phyloP scores from a whole-genome alignment of 37 sponge, comb jelly and placozoan genomes.

The Cliona cf. orientalis region DNA sequence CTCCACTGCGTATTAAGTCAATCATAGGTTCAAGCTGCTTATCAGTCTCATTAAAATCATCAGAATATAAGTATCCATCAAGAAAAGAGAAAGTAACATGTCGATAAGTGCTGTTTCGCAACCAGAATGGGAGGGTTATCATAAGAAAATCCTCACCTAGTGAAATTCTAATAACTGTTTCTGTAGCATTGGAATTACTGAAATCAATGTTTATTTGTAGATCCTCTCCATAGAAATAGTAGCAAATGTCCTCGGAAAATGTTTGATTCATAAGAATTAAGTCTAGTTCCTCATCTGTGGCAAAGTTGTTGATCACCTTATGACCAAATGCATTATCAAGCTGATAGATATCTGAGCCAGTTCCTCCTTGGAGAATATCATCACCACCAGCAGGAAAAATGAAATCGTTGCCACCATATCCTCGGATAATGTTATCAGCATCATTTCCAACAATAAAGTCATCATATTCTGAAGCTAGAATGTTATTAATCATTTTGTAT shows the following conservation, averaged over 20 bases:
- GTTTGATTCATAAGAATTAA: background rate
- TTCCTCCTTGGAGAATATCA: constrained; percentile 36
- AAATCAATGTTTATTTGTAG: too few species aligned
- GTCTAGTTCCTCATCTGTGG: background rate
- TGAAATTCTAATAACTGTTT: too few species aligned
- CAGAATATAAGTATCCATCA: too few species aligned
- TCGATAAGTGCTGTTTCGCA: background rate
- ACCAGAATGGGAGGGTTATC: background rate
- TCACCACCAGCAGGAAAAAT: constrained; percentile 10
- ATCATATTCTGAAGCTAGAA: constrained; percentile 30
- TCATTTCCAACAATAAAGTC: constrained; percentile 16
- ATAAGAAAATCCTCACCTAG: background rate
- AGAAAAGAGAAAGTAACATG: too few species aligned
- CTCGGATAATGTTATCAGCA: constrained; percentile 28
- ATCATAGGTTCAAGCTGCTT: too few species aligned
- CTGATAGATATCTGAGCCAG: constrained; percentile 10
- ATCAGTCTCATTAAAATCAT: too few species aligned
- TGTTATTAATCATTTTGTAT: constrained; percentile 2
- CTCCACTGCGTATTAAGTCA: too few species aligned
- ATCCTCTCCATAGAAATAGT: background rate
- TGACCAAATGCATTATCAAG: constrained; percentile 1
- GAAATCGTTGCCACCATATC: constrained; percentile 33
- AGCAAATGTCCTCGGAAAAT: background rate
- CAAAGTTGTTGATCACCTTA: background rate
- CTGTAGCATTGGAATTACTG: too few species aligned